These are phyloP conservation scores for Philopedon plagiatum DNA, from an alignment of 2,888 invertebrate species.

Conservation along the genomic window DNA sequence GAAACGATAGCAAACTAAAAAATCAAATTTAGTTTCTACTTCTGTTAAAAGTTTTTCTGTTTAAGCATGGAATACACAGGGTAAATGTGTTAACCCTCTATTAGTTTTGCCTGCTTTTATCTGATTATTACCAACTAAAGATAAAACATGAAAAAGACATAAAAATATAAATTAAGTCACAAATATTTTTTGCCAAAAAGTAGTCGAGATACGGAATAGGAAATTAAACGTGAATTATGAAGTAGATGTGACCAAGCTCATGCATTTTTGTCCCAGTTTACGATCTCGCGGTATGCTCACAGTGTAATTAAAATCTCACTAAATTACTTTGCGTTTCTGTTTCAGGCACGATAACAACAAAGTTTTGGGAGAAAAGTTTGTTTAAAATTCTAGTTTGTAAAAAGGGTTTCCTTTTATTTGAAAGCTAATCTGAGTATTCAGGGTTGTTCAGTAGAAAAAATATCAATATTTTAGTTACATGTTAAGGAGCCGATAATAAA, in stretches of 20 bases:
- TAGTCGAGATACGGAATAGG: not conserved
- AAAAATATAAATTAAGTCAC: not conserved
- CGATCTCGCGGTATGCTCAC: not conserved
- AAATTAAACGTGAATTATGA: slow-evolving; percentile 11
- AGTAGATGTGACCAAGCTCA: slow-evolving; percentile 14
- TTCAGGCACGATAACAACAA: not conserved
- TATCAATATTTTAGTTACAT: too few relatives aligned
- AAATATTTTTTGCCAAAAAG: not conserved
- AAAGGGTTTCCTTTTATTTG: too few relatives aligned
- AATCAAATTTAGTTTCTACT: too few relatives aligned
- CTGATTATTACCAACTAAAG: not conserved
- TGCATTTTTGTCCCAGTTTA: slow-evolving; percentile 5
- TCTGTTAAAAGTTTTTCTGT: too few relatives aligned
- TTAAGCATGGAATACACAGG: too few relatives aligned
- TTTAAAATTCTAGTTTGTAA: not conserved
- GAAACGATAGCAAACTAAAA: too few relatives aligned
- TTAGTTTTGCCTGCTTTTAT: too few relatives aligned
- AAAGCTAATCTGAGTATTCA: too few relatives aligned
- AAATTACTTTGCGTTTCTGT: slow-evolving; percentile 1
- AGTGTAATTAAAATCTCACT: not conserved
- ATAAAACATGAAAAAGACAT: not conserved
- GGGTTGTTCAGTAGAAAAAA: too few relatives aligned
- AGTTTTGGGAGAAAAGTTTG: not conserved
- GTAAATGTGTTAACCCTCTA: too few relatives aligned
- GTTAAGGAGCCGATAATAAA: too few relatives aligned